A percentile compares a stretch with the other conserved stretches of the same genome.
These are phyloP conservation scores for Zeuzera pyrina DNA, from an alignment of 2,888 invertebrate genomes.

Conservation along the genomic window DNA sequence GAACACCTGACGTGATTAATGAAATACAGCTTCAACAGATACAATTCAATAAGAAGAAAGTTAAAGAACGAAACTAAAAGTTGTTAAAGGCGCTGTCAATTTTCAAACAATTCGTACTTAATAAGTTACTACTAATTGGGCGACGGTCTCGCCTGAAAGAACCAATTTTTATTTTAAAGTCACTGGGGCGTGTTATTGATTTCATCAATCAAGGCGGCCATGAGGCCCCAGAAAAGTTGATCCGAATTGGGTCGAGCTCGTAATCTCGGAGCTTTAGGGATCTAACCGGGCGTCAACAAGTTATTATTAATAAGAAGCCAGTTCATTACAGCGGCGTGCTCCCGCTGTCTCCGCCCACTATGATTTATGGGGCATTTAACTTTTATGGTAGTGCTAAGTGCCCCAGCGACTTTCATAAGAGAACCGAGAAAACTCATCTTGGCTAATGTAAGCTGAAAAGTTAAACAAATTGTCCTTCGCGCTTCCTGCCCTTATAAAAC, in stretches of 20 bases:
- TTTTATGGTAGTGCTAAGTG: conserved; percentile 66
- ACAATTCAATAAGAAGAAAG: too few species aligned
- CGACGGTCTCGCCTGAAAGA: conserved; percentile 12
- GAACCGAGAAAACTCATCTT: conserved; percentile 48
- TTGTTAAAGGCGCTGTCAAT: too few species aligned
- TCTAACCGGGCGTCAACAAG: conserved; percentile 23
- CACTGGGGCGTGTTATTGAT: conserved; percentile 29
- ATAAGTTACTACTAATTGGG: conserved; percentile 2
- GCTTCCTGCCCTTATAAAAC: conserved; percentile 3
- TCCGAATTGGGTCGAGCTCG: conserved; percentile 15
- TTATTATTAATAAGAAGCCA: conserved; percentile 51
- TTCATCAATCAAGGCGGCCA: conserved; percentile 24
- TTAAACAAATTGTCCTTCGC: conserved; percentile 48
- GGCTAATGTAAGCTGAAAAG: conserved; percentile 56
- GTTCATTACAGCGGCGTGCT: conserved; percentile 42
- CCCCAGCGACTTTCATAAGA: conserved; percentile 45
- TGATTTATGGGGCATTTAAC: conserved; percentile 66
- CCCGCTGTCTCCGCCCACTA: conserved; percentile 37
- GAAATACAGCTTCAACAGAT: too few species aligned
- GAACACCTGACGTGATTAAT: too few species aligned
- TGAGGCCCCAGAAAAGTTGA: conserved; percentile 11
- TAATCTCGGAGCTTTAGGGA: conserved; percentile 22
- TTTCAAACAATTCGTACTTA: too few species aligned
- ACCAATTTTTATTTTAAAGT: conserved; percentile 25
- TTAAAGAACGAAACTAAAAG: too few species aligned